Evolutionary conservation across 2,113 vertebrate species (phyloP).

Genomic region (Apteryx owenii): DNA sequence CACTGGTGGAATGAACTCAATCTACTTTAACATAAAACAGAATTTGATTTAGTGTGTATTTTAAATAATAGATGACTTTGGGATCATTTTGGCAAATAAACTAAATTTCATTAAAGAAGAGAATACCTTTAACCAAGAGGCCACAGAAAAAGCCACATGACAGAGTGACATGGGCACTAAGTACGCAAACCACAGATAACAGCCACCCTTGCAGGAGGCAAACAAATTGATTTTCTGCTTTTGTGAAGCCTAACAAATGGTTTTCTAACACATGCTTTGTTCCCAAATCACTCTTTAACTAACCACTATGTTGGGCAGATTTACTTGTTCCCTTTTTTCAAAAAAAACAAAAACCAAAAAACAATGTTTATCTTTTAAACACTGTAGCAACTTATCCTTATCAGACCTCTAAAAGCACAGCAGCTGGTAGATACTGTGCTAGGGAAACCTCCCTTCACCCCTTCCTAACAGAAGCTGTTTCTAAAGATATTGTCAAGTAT

Average conservation of each 20-base stretch:
- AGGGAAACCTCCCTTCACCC: neutral
- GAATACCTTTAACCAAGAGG: neutral
- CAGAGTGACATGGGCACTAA: neutral
- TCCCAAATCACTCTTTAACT: neutral
- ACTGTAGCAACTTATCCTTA: neutral
- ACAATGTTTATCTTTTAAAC: neutral
- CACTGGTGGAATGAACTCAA: neutral
- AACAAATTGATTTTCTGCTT: slow-evolving; percentile 47
- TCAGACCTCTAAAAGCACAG: neutral
- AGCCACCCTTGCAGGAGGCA: neutral
- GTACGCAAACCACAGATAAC: slow-evolving; percentile 13
- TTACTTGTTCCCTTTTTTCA: neutral
- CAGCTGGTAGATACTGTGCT: neutral
- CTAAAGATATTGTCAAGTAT: neutral
- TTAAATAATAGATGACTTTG: slow-evolving; percentile 6
- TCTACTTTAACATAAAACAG: neutral
- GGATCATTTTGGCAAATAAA: neutral
- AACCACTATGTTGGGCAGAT: neutral
- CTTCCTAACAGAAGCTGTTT: neutral
- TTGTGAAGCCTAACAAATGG: slow-evolving; percentile 28
- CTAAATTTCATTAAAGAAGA: slow-evolving; percentile 19
- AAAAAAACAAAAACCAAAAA: neutral
- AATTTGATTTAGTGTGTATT: neutral
- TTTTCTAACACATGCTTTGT: neutral
- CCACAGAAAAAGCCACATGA: neutral